phyloP scores from a whole-genome alignment of 2,888 invertebrate species.

The Eristalis arbustorum region DNA sequence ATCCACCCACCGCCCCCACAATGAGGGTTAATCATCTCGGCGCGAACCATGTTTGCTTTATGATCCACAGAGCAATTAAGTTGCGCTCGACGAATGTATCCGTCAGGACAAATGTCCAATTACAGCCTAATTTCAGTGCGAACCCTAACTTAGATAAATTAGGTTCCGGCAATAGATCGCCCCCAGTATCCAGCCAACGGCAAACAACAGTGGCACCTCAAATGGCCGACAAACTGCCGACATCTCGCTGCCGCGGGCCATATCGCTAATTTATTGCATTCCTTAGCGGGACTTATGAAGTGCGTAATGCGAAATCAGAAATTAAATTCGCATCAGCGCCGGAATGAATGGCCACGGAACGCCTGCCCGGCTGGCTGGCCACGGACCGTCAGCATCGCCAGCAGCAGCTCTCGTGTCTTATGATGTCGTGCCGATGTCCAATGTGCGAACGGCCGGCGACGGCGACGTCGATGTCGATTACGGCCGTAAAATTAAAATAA shows the following conservation, averaged over 20 bases:
- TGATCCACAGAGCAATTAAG: conserved; percentile 64
- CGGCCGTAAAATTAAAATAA: conserved; percentile 67
- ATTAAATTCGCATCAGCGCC: conserved; percentile 66
- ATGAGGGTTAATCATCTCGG: conserved; percentile 35
- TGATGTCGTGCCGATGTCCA: conserved; percentile 50
- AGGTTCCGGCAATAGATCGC: conserved; percentile 46
- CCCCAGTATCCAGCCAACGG: not conserved
- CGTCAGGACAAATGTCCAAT: conserved; percentile 54
- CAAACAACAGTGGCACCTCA: conserved; percentile 3
- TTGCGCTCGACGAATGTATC: conserved; percentile 41
- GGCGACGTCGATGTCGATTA: conserved; percentile 60
- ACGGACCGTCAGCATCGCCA: not conserved
- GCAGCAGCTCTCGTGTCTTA: conserved; percentile 57
- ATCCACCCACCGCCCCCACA: not conserved
- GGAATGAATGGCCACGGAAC: conserved; percentile 64
- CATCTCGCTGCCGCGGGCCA: conserved; percentile 47
- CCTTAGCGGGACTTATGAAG: conserved; percentile 68
- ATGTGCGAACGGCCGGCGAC: conserved; percentile 34
- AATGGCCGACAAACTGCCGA: conserved; percentile 57
- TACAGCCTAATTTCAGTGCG: conserved; percentile 34
- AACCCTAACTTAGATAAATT: conserved; percentile 40
- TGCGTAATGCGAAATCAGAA: conserved; percentile 70
- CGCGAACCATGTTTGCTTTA: conserved; percentile 60
- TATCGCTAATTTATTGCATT: conserved; percentile 69
- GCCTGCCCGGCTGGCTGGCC: not conserved